phyloP scores from a whole-genome alignment of 2,113 vertebrate genomes.

The Taxidea taxus region DNA sequence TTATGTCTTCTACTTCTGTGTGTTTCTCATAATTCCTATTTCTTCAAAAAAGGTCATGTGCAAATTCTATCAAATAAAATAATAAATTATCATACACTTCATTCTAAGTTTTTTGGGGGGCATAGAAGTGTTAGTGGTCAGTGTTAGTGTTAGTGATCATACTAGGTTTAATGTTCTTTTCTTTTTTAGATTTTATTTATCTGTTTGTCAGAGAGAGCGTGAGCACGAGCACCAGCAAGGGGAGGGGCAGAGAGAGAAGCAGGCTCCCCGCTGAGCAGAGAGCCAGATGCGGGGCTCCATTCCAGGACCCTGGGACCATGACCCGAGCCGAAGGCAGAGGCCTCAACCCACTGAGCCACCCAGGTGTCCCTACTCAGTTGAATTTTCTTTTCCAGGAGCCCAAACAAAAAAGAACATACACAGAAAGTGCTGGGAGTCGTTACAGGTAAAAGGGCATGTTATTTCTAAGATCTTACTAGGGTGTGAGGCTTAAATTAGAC shows the following conservation, averaged over 20 bases:
- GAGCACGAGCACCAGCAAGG: no score
- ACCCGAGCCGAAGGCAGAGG: neutral
- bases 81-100: neutral
- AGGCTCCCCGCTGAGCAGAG: no score
- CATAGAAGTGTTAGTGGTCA: no score
- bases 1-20: neutral
- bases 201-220: neutral
- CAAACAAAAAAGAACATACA: neutral
- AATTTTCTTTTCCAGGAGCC: neutral
- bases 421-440: neutral
- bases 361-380: neutral
- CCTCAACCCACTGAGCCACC: neutral
- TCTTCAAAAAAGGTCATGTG: neutral
- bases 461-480: neutral
- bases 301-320: neutral
- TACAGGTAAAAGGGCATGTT: neutral
- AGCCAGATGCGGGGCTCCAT: no score
- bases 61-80: neutral
- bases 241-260: neutral
- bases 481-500: slow-evolving; percentile 6
- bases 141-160: neutral
- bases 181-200: neutral
- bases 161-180: neutral
- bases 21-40: neutral
- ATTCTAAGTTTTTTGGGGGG: neutral